Evolutionary conservation across 2,113 vertebrate species (phyloP), one percentile per base, ranked within the genome.

Genomic region (Stegastes partitus): DNA sequence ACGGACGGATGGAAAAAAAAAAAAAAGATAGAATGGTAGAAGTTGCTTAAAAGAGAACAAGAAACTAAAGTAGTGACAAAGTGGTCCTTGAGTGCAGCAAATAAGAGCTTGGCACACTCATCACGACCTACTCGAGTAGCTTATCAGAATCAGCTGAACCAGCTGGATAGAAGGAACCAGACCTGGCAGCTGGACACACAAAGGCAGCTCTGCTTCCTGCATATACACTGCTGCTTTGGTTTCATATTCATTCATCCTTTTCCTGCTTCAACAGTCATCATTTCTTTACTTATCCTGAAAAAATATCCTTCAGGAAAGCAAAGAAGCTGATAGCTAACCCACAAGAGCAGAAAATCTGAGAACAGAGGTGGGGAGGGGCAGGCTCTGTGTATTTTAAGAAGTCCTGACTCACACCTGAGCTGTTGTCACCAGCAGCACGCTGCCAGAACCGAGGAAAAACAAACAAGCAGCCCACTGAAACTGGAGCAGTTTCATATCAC

Each of bases 71-170:
- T 55, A 50, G 65, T 23, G 64, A 89, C 74, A 79, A 76, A 89
- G 81, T 58, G 66, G 28, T 12, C 6, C 42, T 11, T 2, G 9
- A 77, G 56, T n/a, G 51, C 25, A 23, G 64, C 74, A 50, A 79
- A 84, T 82, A 83, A 72, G 68, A 66, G 53, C 2, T 45, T 62
- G 50, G 47, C 66, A 71, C 64, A 47, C 45, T 84, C 55, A 58
- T 51, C 69, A 55, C 53, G n/a, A 18, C 28, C 7, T 42, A 23
- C 23, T 42, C 19, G 11, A 57, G 57, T 15, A 37, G 57, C 70
- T 70, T 81, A 82, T 79, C 82, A 72, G 31, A 57, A 28, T 39
- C 42, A 65, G 54, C 50, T 59, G 72, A 2, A 49, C 11, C 47
- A 78, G 70, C 45, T 23, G 42, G 26, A 18, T 62, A 49, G 50